Evolutionary conservation across 92 coral and sea anemone species (phyloP), one percentile per base, ranked within the genome.

Genomic region (Porites rus): DNA sequence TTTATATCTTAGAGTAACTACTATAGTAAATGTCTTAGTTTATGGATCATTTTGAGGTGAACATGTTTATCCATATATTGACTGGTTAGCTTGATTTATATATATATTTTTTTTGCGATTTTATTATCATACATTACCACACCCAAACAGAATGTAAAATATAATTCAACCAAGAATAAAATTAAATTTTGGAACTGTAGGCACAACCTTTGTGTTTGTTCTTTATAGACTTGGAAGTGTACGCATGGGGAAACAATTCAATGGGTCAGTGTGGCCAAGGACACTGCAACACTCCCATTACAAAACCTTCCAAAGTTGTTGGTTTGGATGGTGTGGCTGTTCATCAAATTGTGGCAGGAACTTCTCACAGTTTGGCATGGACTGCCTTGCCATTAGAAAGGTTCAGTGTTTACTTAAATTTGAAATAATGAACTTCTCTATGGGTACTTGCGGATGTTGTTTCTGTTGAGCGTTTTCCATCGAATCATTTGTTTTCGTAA

Each of bases 221-320:
- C 25, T 54, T 56, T 50, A 64, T 58, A 89, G 93, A 90, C 51
- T 80, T 79, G 18, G 82, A 79, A 2, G 95, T 94, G 19, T 94
- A 90, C 69, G 95, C 98, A 0, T 94, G 98, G 98, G 98, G 98
- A 67, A 94, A 94, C 87, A 94, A 94, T 86, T 94, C 98, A 13
- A 94, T 94, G 98, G 98, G 98, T 0, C 98, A 94, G 84, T 92
- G 95, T 92, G 98, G 98, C 2, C 98, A 94, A 72, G 95, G 94
- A 1, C 98, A 94, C 86, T 89, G 95, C 59, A 94, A 94, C 79
- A 94, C 98, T 43, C 98, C 98, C 68, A 85, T 94, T 61, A 75
- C 98, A 52, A 94, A 94, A 82, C 98, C 98, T 25, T 78, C 91
- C 87, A 92, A 92, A 64, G 98, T 94, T 16, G 87, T 87, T 65